A percentile compares a stretch with the other conserved stretches of the same genome.
These are phyloP conservation scores for Potamilus streckersoni DNA, from an alignment of 1,140 invertebrate genomes.

Conservation along the genomic window DNA sequence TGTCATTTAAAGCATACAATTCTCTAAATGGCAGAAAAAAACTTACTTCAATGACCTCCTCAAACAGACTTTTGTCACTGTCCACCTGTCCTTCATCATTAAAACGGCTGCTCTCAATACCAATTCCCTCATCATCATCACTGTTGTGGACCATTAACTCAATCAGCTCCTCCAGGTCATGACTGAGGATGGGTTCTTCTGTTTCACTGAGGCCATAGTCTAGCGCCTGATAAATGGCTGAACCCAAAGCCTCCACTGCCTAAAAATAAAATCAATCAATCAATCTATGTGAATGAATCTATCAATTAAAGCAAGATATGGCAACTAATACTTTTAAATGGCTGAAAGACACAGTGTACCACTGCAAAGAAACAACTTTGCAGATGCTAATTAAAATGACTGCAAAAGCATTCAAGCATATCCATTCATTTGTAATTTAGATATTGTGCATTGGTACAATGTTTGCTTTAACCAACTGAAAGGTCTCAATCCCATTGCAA, in stretches of 20 bases:
- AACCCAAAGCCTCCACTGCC: slow-evolving; percentile 83
- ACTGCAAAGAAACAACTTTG: no score
- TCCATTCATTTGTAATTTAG: no score
- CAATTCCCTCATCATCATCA: slow-evolving; percentile 63
- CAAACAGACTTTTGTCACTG: slow-evolving; percentile 51
- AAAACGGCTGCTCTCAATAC: slow-evolving; percentile 58
- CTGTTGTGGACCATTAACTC: slow-evolving; percentile 78
- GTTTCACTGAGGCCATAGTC: slow-evolving; percentile 86
- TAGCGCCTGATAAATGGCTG: slow-evolving; percentile 87
- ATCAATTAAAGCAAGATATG: no score
- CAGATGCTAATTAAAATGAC: no score
- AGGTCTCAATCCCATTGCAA: no score
- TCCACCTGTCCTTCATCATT: slow-evolving; percentile 32
- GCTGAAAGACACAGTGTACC: no score
- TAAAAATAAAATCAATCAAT: slow-evolving; percentile 54
- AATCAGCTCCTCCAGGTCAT: slow-evolving; percentile 86
- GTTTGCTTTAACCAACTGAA: no score
- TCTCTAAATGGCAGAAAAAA: not conserved
- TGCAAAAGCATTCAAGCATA: no score
- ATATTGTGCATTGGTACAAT: no score
- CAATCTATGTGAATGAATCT: no score
- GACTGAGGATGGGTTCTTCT: slow-evolving; percentile 86
- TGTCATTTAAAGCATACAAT: no score
- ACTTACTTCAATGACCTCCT: slow-evolving; percentile 61
- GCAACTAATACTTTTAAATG: no score